Conservation (phyloP, 2,113 vertebrate species). For the Odocoileus hemionus region DNA sequence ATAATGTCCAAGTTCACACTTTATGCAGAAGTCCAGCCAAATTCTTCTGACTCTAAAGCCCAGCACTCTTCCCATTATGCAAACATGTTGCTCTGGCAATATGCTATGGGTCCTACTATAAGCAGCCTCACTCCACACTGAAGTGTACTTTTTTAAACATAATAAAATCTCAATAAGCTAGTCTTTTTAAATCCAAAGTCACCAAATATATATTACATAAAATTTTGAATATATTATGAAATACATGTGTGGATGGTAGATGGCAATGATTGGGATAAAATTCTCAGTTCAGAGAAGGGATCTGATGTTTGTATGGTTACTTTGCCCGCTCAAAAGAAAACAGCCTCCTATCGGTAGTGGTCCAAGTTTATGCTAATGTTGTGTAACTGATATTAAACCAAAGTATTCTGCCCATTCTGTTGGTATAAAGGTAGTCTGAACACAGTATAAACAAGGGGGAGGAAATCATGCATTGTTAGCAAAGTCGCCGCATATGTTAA, state of each 20-base stretch:
- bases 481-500: conserved; percentile 21
- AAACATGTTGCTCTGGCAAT: neutral
- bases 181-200: neutral
- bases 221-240: neutral
- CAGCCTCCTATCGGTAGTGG: conserved; percentile 70
- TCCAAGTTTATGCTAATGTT: conserved; percentile 78
- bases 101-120: neutral
- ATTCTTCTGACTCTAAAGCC: neutral
- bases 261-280: conserved; percentile 67
- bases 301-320: conserved; percentile 71
- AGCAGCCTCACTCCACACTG: neutral
- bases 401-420: conserved; percentile 77
- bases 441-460: conserved; percentile 68
- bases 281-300: conserved; percentile 68
- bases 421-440: conserved; percentile 78
- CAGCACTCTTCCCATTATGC: neutral
- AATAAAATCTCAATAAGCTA: neutral
- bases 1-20: neutral
- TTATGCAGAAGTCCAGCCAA: neutral
- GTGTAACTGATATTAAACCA: conserved; percentile 75
- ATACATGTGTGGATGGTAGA: conserved; percentile 54
- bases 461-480: conserved; percentile 72
- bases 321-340: conserved; percentile 73
- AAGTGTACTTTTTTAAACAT: neutral
- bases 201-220: neutral